Evolutionary conservation across 1,140 invertebrate species (phyloP), one percentile per base, ranked within the genome.

Genomic region (Temnothorax nylanderi): DNA sequence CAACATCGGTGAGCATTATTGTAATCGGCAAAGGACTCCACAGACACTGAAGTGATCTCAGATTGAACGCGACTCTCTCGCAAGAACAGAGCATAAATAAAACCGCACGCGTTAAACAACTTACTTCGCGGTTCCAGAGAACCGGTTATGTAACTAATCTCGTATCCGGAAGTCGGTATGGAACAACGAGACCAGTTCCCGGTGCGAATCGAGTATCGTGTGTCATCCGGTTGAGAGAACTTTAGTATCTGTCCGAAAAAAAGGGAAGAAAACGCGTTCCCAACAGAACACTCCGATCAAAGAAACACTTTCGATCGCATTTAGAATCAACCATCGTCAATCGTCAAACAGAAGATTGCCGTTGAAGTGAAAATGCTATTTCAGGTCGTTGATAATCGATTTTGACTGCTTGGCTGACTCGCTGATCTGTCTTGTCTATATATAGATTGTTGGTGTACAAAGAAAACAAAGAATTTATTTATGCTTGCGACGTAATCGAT

Each of bases 101-200:
- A 60, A 65, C 74, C 56, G 58, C 58, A 75, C 80, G 78, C 69
- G 67, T 88, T 90, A 81, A 88, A 90, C 82, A 87, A 77, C 81
- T 82, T 86, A 91, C 85, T 81, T 67, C 64, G 64, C 58, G 62
- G 56, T 85, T 69, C 10, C 21, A 62, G 44, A 69, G 32, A 77
- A 80, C 80, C 86, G 64, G 75, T 90, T 90, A 82, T 65, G 78
- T 84, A 91, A 87, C 90, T 90, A 90, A 88, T 90, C 81, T 82
- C 76, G 85, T 80, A 69, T 81, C 71, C 85, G 89, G 82, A 87
- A 89, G 69, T 81, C 65, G 32, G 51, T 51, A 56, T 69, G 74
- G 34, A 74, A 86, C 47, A 72, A 76, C 47, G 62, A 75, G 89
- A 87, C 87, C 76, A 86, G 71, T 89, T 80, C 37, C 7, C 26